Conservation (phyloP, 37 sponge, comb jelly and placozoan species). For the Halichondria panicea region DNA sequence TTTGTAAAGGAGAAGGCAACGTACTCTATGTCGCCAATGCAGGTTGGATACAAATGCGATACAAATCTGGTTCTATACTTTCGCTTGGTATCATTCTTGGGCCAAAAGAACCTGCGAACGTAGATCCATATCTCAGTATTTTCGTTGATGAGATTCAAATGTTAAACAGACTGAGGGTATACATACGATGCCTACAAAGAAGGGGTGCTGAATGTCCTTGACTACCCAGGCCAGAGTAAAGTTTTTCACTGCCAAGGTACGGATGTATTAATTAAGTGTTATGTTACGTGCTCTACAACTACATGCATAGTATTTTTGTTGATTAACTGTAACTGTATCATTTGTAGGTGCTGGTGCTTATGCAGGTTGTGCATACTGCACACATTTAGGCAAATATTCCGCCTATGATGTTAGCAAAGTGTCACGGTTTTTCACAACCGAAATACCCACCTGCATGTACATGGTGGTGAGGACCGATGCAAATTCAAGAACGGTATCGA, state of each 20-base stretch:
- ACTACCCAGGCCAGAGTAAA: not conserved
- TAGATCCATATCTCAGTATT: not conserved
- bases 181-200: not conserved
- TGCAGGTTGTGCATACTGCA: not conserved
- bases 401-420: no score
- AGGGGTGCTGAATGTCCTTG: not conserved
- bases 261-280: not conserved
- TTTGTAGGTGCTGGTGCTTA: not conserved
- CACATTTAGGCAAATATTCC: not conserved
- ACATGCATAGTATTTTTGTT: not conserved
- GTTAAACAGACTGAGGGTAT: not conserved
- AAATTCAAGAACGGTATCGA: no score
- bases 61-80: not conserved
- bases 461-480: no score
- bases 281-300: not conserved
- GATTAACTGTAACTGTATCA: not conserved
- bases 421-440: no score
- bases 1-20: not conserved
- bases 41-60: not conserved
- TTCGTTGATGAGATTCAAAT: not conserved
- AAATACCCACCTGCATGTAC: no score
- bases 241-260: not conserved
- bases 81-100: not conserved
- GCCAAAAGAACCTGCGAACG: not conserved
- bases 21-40: not conserved